Evolutionary conservation across 2,113 vertebrate species (phyloP).

Genomic region (Dermatemys mawii): DNA sequence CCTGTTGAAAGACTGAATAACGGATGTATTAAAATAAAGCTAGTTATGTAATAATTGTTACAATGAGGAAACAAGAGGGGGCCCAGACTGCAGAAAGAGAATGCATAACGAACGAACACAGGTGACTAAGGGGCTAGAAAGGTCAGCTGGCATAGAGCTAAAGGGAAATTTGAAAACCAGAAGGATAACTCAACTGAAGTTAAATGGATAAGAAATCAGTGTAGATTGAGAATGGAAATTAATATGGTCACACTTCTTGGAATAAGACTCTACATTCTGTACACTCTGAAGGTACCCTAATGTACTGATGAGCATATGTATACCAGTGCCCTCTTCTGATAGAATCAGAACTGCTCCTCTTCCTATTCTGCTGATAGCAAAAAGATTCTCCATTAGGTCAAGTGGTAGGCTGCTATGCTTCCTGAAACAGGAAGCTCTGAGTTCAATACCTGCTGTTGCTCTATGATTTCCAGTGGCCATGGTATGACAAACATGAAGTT

Average conservation of each 20-base stretch:
- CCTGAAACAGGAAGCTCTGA: neutral
- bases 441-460: neutral
- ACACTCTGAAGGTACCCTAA: slow-evolving; percentile 6
- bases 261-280: neutral
- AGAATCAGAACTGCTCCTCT: neutral
- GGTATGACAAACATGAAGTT: neutral
- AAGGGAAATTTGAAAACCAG: neutral
- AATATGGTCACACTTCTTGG: neutral
- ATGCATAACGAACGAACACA: neutral
- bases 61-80: neutral
- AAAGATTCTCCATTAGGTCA: neutral
- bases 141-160: neutral
- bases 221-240: neutral
- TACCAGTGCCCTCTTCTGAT: neutral
- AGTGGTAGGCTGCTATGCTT: neutral
- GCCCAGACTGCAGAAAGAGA: neutral
- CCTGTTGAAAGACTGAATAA: neutral
- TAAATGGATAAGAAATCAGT: neutral
- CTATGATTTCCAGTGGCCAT: neutral
- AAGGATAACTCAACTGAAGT: neutral
- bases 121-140: neutral
- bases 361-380: neutral
- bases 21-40: neutral
- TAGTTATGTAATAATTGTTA: neutral
- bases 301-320: neutral